phyloP scores from a whole-genome alignment of 2,797 vertebrate species.

The Rhinella marina region DNA sequence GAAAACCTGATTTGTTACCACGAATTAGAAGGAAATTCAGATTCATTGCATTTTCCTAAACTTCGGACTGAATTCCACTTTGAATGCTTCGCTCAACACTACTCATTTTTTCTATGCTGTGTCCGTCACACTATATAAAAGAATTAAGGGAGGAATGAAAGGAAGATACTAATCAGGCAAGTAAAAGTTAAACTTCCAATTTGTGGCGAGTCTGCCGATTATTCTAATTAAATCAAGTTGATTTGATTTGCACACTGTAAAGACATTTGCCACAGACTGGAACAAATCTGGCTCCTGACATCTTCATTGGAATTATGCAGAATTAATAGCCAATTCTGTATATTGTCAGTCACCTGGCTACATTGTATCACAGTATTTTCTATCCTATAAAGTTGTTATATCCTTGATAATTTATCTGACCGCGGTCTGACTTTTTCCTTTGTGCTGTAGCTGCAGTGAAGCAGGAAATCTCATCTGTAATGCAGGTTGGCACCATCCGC shows the following conservation, averaged over 20 bases:
- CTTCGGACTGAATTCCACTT: too few species aligned
- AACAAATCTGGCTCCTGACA: constrained; percentile 74
- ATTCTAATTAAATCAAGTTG: constrained; percentile 31
- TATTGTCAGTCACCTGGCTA: constrained; percentile 72
- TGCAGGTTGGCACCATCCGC: constrained; percentile 81
- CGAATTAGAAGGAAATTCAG: too few species aligned
- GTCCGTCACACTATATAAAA: neutral
- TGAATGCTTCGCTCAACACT: too few species aligned
- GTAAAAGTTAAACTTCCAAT: neutral
- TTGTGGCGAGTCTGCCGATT: constrained; percentile 19
- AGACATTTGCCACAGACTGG: constrained; percentile 81
- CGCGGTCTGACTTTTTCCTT: constrained; percentile 76
- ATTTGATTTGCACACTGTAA: constrained; percentile 82
- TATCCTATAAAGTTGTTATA: constrained; percentile 76
- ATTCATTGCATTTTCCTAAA: too few species aligned
- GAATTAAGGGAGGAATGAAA: neutral
- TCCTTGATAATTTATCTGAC: constrained; percentile 78
- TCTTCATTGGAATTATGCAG: constrained; percentile 82
- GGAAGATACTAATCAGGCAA: neutral
- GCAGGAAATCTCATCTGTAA: constrained; percentile 84
- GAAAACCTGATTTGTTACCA: too few species aligned
- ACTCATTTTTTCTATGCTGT: too few species aligned
- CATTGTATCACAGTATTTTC: constrained; percentile 68
- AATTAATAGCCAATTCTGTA: constrained; percentile 71
- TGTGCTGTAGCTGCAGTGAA: constrained; percentile 71